Evolutionary conservation across 2,797 vertebrate species (phyloP).

Genomic region (Microhierax caerulescens): DNA sequence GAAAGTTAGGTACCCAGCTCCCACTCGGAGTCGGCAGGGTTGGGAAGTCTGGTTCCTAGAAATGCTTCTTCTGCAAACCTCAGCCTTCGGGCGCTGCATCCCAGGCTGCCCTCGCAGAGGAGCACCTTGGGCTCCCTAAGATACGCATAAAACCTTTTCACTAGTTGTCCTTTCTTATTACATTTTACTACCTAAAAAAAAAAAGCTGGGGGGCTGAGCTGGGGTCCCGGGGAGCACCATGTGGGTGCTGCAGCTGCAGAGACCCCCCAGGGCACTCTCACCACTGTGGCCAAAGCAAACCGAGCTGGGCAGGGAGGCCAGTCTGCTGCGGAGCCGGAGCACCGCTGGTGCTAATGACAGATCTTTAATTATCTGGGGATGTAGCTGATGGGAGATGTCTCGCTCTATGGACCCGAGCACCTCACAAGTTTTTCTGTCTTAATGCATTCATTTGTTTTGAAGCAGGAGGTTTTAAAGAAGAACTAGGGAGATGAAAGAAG

Average conservation of each 20-base stretch:
- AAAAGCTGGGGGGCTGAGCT: not conserved
- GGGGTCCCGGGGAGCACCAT: not conserved
- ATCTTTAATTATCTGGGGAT: not conserved
- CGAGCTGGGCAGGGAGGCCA: fast-evolving
- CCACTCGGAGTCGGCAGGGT: not conserved
- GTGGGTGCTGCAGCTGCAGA: not conserved
- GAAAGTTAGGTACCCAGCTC: not conserved
- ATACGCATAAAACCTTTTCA: not conserved
- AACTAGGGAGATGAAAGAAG: not conserved
- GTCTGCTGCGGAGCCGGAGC: not conserved
- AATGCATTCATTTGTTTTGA: not conserved
- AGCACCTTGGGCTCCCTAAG: not conserved
- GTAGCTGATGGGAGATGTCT: not conserved
- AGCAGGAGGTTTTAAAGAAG: not conserved
- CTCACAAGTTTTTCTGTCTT: not conserved
- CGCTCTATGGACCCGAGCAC: fast-evolving
- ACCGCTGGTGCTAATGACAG: fast-evolving
- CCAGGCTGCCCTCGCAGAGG: fast-evolving
- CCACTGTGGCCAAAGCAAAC: not conserved
- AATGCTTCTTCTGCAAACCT: not conserved
- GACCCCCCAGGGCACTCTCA: not conserved
- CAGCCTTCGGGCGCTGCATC: not conserved
- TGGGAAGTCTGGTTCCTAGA: not conserved
- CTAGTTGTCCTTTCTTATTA: not conserved
- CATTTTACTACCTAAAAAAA: not conserved